Evolutionary conservation across 2,888 invertebrate genomes (phyloP).

Genomic region (Tachina lurida): DNA sequence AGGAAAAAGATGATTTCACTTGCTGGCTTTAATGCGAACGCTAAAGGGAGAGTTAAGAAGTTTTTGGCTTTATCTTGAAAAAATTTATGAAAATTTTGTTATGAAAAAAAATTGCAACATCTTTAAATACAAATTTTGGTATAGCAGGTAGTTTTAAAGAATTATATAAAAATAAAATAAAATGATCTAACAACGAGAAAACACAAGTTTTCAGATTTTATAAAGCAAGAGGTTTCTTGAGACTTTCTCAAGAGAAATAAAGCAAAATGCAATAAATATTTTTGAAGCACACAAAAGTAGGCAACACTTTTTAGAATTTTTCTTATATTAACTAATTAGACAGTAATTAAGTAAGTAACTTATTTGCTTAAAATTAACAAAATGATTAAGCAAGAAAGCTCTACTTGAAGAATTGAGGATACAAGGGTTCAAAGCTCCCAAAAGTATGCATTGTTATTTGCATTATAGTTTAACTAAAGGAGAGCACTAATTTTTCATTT

Average conservation of each 20-base stretch:
- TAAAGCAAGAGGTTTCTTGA: neutral
- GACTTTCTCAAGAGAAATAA: neutral
- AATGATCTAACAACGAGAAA: constrained; percentile 45
- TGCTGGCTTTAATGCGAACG: constrained; percentile 9
- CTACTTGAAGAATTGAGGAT: no score
- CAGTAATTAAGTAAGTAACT: no score
- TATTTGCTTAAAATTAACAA: no score
- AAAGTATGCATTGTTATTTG: no score
- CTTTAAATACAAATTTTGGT: neutral
- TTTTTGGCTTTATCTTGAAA: constrained; percentile 23
- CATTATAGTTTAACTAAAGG: no score
- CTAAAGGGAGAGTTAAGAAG: constrained; percentile 2
- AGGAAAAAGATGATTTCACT: constrained; percentile 28
- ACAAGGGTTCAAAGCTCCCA: no score
- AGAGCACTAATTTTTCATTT: no score
- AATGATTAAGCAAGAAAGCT: no score
- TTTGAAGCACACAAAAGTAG: constrained; percentile 1
- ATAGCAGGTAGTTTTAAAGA: constrained; percentile 47
- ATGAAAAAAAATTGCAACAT: neutral
- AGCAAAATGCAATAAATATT: neutral
- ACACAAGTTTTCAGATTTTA: neutral
- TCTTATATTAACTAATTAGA: no score
- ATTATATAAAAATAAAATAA: constrained; percentile 26
- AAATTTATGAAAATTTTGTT: constrained; percentile 18
- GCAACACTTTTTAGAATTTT: neutral